Conservation (phyloP, 2,113 vertebrate genomes). For the Monarcha castaneiventris region DNA sequence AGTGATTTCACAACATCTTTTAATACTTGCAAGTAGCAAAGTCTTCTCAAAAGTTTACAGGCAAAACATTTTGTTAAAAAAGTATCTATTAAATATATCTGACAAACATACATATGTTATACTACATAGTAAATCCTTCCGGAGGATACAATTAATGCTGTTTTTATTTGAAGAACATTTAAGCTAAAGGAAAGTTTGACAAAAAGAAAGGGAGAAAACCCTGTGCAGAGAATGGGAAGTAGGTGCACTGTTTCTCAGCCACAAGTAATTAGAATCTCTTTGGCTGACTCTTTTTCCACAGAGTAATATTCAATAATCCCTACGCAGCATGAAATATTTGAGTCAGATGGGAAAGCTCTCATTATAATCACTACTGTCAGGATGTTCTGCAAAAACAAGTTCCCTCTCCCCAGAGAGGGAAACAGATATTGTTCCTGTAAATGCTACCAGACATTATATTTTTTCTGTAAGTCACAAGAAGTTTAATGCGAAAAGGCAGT, state of each 20-base stretch:
- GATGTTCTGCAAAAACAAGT: not conserved
- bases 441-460: not conserved
- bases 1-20: not conserved
- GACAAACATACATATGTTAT: not conserved
- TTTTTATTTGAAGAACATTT: not conserved
- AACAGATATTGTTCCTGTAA: not conserved
- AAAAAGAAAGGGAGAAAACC: not conserved
- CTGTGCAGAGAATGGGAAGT: not conserved
- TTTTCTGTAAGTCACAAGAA: not conserved
- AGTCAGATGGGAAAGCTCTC: not conserved
- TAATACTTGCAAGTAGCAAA: not conserved
- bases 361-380: not conserved
- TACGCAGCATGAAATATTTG: not conserved
- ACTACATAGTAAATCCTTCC: not conserved
- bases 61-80: not conserved
- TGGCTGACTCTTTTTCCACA: not conserved
- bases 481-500: not conserved
- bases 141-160: not conserved
- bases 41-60: not conserved
- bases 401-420: not conserved
- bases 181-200: not conserved
- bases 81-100: not conserved
- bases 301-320: not conserved
- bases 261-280: not conserved
- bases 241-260: not conserved